A percentile compares a stretch with the other conserved stretches of the same genome.
Evolutionary conservation across 92 coral and sea anemone species (phyloP).

Genomic region (Actinernus sp.): DNA sequence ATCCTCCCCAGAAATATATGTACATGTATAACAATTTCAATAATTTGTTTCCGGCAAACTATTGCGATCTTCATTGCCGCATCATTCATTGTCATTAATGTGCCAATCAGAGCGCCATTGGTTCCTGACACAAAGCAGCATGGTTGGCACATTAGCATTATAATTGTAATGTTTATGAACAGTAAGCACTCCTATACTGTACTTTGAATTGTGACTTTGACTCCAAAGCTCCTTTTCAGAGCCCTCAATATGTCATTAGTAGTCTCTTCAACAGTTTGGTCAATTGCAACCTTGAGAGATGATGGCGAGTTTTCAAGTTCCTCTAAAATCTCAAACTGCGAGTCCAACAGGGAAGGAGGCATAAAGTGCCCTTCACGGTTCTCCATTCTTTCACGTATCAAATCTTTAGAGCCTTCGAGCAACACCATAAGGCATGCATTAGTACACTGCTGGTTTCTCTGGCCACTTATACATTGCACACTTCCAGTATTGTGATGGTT

Average conservation of each 20-base stretch:
- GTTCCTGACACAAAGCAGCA: no score
- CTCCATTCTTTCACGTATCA: constrained; percentile 71
- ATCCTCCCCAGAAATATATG: no score
- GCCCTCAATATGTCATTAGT: constrained; percentile 61
- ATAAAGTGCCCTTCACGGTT: constrained; percentile 77
- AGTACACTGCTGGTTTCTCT: constrained; percentile 13
- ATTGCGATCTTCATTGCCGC: no score
- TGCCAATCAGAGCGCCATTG: no score
- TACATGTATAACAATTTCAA: no score
- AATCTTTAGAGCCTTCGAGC: constrained; percentile 80
- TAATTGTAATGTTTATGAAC: no score
- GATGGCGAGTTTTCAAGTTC: constrained; percentile 50
- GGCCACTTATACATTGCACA: constrained; percentile 10
- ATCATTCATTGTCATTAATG: no score
- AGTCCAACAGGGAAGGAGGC: constrained; percentile 78
- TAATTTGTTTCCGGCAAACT: no score
- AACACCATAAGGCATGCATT: constrained; percentile 66
- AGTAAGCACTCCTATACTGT: constrained; percentile 70
- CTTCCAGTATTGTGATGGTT: constrained; percentile 17
- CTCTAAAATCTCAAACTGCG: constrained; percentile 81
- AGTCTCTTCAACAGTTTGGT: constrained; percentile 73
- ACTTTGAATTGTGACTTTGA: constrained; percentile 68
- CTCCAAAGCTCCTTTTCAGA: constrained; percentile 52
- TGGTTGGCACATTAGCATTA: no score
- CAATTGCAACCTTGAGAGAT: constrained; percentile 58